Conservation (phyloP, 2,113 vertebrate species). For the Nerophis lumbriciformis region DNA sequence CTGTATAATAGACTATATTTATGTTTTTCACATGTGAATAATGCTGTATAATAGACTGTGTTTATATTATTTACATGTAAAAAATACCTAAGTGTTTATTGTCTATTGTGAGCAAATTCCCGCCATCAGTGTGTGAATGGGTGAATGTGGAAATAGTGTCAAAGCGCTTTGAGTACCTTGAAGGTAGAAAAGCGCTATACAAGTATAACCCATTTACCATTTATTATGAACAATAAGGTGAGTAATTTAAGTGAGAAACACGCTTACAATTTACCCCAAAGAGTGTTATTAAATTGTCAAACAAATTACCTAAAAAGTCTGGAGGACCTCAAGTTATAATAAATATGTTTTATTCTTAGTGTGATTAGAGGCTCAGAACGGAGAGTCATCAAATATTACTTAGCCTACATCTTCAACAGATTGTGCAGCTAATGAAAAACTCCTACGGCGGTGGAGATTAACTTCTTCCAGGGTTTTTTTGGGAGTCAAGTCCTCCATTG, state of each 20-base stretch:
- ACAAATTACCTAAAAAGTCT: constrained; percentile 19
- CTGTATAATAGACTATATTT: too few species aligned
- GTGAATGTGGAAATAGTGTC: too few species aligned
- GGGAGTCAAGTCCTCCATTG: constrained; percentile 53
- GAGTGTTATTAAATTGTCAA: not conserved
- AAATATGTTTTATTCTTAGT: constrained; percentile 30
- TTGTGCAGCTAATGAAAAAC: constrained; percentile 63
- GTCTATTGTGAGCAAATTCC: too few species aligned
- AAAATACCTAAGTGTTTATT: too few species aligned
- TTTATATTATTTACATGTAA: too few species aligned
- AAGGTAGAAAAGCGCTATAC: too few species aligned
- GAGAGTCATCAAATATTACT: constrained; percentile 56
- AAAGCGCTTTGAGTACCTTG: too few species aligned
- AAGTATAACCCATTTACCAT: too few species aligned
- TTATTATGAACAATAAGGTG: not conserved
- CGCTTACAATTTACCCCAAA: not conserved
- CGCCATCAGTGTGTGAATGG: too few species aligned
- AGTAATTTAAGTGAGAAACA: not conserved
- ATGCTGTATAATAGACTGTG: too few species aligned
- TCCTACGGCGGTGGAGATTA: constrained; percentile 56
- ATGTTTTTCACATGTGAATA: too few species aligned
- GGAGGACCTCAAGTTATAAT: constrained; percentile 8
- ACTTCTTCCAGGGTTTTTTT: constrained; percentile 56
- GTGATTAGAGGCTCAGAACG: constrained; percentile 36
- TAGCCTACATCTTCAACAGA: constrained; percentile 59